A percentile compares a stretch with the other conserved stretches of the same genome.
Evolutionary conservation across 30 jellyfish, hydroid and myxozoan genomes (phyloP).

Genomic region (Turritopsis rubra): DNA sequence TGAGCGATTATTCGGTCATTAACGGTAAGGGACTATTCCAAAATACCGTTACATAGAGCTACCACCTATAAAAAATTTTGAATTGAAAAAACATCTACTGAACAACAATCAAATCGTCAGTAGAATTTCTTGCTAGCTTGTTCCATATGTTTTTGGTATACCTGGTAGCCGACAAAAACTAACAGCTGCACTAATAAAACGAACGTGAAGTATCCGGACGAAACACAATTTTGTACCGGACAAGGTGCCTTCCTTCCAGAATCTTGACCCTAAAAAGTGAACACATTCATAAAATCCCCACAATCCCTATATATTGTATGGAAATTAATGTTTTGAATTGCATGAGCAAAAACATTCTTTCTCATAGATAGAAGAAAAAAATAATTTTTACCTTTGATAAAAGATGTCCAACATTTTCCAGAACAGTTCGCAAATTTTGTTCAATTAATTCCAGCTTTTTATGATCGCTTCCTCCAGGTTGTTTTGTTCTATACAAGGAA

Average conservation of each 20-base stretch:
- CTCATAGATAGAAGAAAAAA: background rate
- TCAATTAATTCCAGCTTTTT: conserved; percentile 53
- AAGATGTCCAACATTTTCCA: conserved; percentile 81
- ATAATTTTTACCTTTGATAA: conserved; percentile 36
- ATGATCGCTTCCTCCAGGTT: conserved; percentile 12
- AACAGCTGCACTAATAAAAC: conserved; percentile 41
- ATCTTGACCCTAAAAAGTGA: conserved; percentile 18
- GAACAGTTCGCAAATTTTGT: conserved; percentile 48
- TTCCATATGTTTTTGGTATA: conserved; percentile 68
- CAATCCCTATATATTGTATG: no score
- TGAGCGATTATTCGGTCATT: background rate
- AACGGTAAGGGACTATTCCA: no score
- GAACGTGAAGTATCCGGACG: conserved; percentile 45
- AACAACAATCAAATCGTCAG: background rate
- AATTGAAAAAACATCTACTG: background rate
- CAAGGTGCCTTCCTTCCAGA: conserved; percentile 6
- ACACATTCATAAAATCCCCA: background rate
- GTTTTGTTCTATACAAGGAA: background rate
- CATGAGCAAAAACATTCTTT: background rate
- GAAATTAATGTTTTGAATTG: background rate
- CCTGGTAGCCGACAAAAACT: conserved; percentile 43
- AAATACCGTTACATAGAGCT: no score
- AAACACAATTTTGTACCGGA: conserved; percentile 59
- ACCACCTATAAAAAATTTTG: background rate
- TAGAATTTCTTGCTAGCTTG: conserved; percentile 83